A percentile compares a stretch with the other conserved stretches of the same genome.
Evolutionary conservation across 2,797 vertebrate species (phyloP).

Genomic region (Sus cebifrons): DNA sequence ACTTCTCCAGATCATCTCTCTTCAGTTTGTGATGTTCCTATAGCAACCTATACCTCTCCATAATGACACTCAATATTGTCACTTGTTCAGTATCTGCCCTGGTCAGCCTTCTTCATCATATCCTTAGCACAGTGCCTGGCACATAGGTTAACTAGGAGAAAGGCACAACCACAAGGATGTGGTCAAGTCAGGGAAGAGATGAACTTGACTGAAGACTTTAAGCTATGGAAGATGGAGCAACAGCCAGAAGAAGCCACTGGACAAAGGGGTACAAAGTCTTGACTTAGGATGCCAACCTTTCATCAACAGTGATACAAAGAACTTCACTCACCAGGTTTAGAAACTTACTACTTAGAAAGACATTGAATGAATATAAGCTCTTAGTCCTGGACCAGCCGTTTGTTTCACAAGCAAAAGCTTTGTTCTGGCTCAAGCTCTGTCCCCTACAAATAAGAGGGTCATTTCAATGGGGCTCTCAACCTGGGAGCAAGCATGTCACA

Average conservation of each 20-base stretch:
- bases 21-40: background rate
- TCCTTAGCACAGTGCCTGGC: background rate
- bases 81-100: background rate
- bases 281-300: background rate
- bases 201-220: background rate
- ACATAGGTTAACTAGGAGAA: background rate
- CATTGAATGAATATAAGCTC: background rate
- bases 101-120: background rate
- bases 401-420: background rate
- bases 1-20: background rate
- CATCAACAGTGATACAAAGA: background rate
- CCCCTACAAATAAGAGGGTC: slow-evolving; percentile 94
- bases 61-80: background rate
- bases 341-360: background rate
- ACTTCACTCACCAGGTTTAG: background rate
- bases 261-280: background rate
- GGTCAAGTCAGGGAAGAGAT: background rate
- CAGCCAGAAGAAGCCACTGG: background rate
- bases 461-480: slow-evolving; percentile 90
- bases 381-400: background rate
- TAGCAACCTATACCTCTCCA: background rate
- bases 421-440: slow-evolving; percentile 58
- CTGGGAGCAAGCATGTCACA: slow-evolving; percentile 86
- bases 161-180: too few relatives aligned
- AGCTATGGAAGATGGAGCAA: background rate